Percentiles rank a stretch among this genome's conserved stretches.
Evolutionary conservation across 2,888 invertebrate species (phyloP).

Genomic region (Dryomyza anilis): DNA sequence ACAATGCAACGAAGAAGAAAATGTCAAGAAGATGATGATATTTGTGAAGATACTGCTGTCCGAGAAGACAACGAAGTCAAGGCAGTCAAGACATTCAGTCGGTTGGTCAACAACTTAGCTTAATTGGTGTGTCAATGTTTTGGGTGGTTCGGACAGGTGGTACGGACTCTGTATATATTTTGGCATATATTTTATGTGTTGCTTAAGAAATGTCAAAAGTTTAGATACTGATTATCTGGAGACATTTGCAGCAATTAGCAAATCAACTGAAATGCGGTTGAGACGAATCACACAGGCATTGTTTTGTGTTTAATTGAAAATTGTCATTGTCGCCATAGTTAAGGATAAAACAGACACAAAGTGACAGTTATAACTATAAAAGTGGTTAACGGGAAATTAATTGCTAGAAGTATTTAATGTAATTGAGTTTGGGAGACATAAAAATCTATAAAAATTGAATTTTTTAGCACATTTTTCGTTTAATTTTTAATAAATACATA

Average conservation of each 20-base stretch:
- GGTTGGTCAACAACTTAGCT: not conserved
- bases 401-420: no score
- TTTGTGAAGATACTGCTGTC: not conserved
- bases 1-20: not conserved
- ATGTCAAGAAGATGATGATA: not conserved
- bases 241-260: constrained; percentile 60
- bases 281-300: not conserved
- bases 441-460: no score
- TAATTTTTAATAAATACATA: no score
- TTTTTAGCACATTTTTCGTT: no score
- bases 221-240: constrained; percentile 58
- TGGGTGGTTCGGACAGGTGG: no score
- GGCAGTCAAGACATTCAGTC: not conserved
- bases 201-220: constrained; percentile 38
- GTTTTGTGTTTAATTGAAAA: constrained; percentile 16
- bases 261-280: constrained; percentile 48
- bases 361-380: no score
- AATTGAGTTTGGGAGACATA: no score
- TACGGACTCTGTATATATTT: not conserved
- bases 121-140: not conserved
- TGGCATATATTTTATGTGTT: not conserved
- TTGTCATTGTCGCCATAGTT: constrained; percentile 13
- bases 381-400: no score
- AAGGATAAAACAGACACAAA: no score
- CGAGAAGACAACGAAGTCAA: not conserved